A percentile compares a stretch with the other conserved stretches of the same genome.
Conservation (phyloP, 2,888 invertebrate genomes). For the Pammene fasciana region DNA sequence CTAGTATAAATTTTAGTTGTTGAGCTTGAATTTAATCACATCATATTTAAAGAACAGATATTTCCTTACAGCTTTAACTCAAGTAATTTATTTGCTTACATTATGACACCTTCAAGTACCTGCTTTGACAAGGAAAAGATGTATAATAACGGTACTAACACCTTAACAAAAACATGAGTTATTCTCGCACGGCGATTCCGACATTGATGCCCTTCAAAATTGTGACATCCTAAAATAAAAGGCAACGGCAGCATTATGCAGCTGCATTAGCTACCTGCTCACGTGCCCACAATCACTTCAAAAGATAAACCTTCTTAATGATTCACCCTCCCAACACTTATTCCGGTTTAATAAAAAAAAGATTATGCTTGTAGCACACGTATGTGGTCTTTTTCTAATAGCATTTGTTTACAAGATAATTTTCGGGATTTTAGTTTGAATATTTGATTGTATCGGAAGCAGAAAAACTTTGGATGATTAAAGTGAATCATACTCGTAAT, state of each 20-base stretch:
- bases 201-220: conserved; percentile 10
- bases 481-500: too few species aligned
- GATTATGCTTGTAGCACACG: neutral
- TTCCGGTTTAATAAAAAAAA: conserved; percentile 14
- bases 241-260: conserved; percentile 19
- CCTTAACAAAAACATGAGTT: neutral
- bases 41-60: neutral
- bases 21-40: too few species aligned
- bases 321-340: conserved; percentile 18
- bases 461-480: too few species aligned
- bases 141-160: conserved; percentile 4
- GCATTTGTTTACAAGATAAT: neutral
- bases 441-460: too few species aligned
- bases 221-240: conserved; percentile 13
- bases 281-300: conserved; percentile 51
- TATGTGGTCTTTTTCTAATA: neutral
- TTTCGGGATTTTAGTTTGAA: neutral
- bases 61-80: neutral
- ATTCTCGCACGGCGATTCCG: conserved; percentile 2
- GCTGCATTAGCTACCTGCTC: conserved; percentile 48
- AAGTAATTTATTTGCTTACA: neutral
- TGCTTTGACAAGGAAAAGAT: conserved; percentile 4
- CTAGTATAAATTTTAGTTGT: conserved; percentile 2
- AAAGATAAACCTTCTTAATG: conserved; percentile 31
- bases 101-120: neutral